These are phyloP conservation scores for Anguilla japonica DNA, from an alignment of 2,113 vertebrate species.

Conservation along the genomic window DNA sequence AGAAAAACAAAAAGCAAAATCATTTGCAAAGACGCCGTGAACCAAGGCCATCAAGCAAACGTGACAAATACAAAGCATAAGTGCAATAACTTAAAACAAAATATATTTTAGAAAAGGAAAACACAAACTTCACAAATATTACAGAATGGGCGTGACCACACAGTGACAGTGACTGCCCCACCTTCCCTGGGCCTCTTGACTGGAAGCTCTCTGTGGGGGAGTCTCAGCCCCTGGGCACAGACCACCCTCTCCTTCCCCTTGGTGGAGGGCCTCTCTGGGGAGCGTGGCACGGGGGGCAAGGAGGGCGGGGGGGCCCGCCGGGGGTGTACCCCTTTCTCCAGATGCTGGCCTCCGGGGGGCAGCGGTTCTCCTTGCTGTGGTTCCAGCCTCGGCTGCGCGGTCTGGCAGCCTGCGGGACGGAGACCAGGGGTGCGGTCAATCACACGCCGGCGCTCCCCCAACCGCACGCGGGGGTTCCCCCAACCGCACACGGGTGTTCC, in stretches of 20 bases:
- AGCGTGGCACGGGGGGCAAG: not conserved
- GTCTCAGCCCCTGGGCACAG: slow-evolving; percentile 62
- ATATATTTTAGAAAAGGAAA: not conserved
- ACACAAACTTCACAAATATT: not conserved
- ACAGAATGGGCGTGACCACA: not conserved
- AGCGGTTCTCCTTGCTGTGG: slow-evolving; percentile 34
- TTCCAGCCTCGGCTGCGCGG: slow-evolving; percentile 76
- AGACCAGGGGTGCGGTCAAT: not conserved
- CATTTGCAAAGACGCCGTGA: not conserved
- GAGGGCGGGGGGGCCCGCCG: not conserved
- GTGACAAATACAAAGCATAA: not conserved
- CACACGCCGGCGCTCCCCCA: not conserved
- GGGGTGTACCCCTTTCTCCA: slow-evolving; percentile 73
- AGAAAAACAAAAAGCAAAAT: not conserved
- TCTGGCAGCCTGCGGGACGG: slow-evolving; percentile 56
- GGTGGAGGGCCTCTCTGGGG: slow-evolving; percentile 63
- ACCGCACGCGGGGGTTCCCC: no score
- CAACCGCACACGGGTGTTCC: no score
- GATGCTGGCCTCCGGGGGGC: slow-evolving; percentile 63
- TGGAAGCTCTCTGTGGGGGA: slow-evolving; percentile 67
- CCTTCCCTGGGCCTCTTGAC: slow-evolving; percentile 81
- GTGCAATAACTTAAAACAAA: no score
- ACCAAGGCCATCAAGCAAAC: not conserved
- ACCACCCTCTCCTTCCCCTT: slow-evolving; percentile 74
- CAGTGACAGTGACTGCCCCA: slow-evolving; percentile 50